Base-by-base conservation (phyloP, 2,113 vertebrate genomes). In the Ceuthmochares aereus region DNA sequence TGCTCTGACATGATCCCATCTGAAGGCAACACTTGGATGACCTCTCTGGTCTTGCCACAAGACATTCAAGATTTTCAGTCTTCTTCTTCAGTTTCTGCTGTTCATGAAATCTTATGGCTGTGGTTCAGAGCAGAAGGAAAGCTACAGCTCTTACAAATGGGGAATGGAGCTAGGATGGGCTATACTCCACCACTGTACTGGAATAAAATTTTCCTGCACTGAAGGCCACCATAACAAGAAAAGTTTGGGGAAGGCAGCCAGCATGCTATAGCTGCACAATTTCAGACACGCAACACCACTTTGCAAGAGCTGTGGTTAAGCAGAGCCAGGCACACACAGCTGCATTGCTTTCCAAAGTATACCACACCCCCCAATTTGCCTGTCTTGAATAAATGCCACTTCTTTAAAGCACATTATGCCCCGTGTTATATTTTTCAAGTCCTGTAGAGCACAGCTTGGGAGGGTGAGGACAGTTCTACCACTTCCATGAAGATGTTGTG, bases 41-140 rank as follows among this genome's bases (percentile, higher is more conserved):
- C 9, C 12, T 72, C 30, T 81, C 64, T 1, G 1, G 9, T 56
- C 32, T 82, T 1, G 0, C 63, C 40, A 69, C 25, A 55, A 8
- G 4, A 15, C 26, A 18, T 81, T 84, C 56, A 64, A 34, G 7
- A 36, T 43, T 36, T 81, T 70, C 66, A 34, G 34, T 30, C 23
- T 51, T 51, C 29, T 59, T 43, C 40, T 90, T 87, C 36, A 74
- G 0, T 45, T 91, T 84, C 49, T 34, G 15, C 43, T 75, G 56
- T 14, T 78, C 0, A 0, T 63, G 60, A 37, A 78, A 60, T 49
- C 14, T 86, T 60, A 40, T 1, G 2, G 19, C 51, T 36, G 11
- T 51, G 8, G 36, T 47, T 84, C 47, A 58, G 36, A 90, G 63
- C 34, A 51, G 47, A 59, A 73, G 47, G 37, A 85, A 86, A 69